phyloP scores from a whole-genome alignment of 2,113 vertebrate genomes.

The Oceanites oceanicus region DNA sequence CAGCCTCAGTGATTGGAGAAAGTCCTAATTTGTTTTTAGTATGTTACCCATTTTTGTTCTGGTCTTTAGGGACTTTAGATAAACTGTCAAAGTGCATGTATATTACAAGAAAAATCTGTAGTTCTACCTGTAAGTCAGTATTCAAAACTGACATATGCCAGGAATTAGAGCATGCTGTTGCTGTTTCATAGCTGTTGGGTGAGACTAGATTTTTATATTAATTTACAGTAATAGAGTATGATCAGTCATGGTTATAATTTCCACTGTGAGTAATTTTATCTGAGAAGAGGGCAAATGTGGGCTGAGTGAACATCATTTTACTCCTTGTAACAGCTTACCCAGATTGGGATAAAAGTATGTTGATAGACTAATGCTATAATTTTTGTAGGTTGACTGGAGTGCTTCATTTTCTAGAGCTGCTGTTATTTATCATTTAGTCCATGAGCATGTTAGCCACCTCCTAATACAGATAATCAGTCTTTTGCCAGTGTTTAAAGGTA shows the following conservation, averaged over 20 bases:
- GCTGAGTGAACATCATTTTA: neutral
- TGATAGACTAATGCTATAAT: neutral
- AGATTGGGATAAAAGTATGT: neutral
- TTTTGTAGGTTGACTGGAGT: neutral
- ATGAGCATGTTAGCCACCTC: neutral
- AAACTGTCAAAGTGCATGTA: neutral
- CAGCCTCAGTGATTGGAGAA: neutral
- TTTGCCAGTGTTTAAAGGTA: neutral
- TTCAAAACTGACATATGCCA: neutral
- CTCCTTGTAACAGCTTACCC: neutral
- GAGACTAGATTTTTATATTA: conserved; percentile 12
- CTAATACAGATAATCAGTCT: neutral
- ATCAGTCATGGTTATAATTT: conserved; percentile 44
- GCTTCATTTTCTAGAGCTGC: neutral
- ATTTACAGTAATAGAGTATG: neutral
- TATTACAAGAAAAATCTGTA: neutral
- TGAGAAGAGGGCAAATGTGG: conserved; percentile 21
- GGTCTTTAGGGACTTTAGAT: neutral
- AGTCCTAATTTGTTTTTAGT: neutral
- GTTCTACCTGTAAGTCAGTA: neutral
- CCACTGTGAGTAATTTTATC: neutral
- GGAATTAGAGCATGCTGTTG: neutral
- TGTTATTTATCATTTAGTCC: neutral
- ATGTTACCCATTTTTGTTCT: neutral
- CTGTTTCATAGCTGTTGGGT: conserved; percentile 13